phyloP scores from a whole-genome alignment of 2,113 vertebrate genomes.

The Tonatia bakeri region DNA sequence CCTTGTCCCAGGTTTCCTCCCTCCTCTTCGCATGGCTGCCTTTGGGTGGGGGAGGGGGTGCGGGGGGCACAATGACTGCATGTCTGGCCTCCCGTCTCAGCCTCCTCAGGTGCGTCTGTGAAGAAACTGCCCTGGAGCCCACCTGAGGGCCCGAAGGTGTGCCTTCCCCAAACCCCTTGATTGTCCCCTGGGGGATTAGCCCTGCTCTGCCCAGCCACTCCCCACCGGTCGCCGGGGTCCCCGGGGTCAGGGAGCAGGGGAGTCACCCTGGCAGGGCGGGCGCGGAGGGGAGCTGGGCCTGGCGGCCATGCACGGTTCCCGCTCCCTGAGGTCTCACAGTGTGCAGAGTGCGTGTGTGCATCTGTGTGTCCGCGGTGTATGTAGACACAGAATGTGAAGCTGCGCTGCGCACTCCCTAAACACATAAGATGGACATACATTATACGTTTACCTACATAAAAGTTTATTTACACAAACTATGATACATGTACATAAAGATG shows the following conservation, averaged over 20 bases:
- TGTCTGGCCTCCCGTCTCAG: neutral
- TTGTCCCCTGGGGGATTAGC: accelerated
- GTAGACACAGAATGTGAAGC: neutral
- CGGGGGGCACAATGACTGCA: accelerated
- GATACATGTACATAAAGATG: accelerated
- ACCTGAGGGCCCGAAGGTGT: neutral
- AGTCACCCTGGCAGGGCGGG: neutral
- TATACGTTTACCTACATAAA: neutral
- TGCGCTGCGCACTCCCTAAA: neutral
- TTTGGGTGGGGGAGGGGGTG: accelerated
- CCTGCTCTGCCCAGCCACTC: accelerated
- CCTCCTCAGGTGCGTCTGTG: neutral
- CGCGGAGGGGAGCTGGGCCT: neutral
- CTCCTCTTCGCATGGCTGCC: neutral
- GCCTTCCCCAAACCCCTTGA: neutral
- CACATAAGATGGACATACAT: neutral
- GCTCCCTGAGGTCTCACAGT: accelerated
- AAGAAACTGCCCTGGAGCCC: neutral
- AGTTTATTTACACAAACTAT: neutral
- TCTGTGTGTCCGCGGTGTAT: accelerated
- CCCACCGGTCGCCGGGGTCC: neutral
- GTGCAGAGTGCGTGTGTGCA: accelerated
- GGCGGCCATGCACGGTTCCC: accelerated
- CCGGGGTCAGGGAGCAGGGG: neutral
- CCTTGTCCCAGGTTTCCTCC: neutral